A percentile compares a stretch with the other conserved stretches of the same genome.
These are phyloP conservation scores for Perodicticus potto DNA, from an alignment of 2,797 vertebrate species.

Conservation along the genomic window DNA sequence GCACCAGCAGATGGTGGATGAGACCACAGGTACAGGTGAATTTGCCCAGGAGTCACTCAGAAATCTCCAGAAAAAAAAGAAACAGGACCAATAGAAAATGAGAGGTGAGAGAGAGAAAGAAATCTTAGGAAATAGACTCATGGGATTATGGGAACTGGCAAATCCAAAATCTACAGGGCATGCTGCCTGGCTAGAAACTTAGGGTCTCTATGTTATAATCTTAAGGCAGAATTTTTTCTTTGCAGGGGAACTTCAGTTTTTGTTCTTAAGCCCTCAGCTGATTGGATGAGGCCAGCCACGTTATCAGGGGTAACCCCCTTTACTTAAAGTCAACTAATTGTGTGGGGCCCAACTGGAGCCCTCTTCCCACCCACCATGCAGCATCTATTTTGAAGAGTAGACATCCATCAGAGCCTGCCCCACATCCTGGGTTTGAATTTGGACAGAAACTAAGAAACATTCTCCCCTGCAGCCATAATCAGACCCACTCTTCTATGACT, in stretches of 20 bases:
- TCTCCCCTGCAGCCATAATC: fast-evolving
- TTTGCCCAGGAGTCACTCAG: not conserved
- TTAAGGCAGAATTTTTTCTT: not conserved
- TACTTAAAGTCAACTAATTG: not conserved
- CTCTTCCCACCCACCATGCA: not conserved
- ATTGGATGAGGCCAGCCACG: not conserved
- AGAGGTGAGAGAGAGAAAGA: not conserved
- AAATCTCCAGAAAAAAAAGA: not conserved
- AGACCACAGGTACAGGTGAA: not conserved
- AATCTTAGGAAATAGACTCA: not conserved
- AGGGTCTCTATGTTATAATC: not conserved
- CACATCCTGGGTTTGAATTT: not conserved
- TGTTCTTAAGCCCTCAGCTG: not conserved
- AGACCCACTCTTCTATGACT: not conserved
- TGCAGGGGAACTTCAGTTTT: not conserved
- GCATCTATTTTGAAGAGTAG: not conserved
- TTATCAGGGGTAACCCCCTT: not conserved
- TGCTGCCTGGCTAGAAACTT: not conserved
- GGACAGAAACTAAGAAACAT: not conserved
- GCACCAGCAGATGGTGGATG: not conserved
- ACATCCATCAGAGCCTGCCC: not conserved
- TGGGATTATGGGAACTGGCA: not conserved
- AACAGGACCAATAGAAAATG: not conserved
- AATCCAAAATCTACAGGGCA: not conserved
- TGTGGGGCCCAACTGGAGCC: not conserved